These are phyloP conservation scores for Boloria euphrosyne DNA, from an alignment of 2,888 invertebrate genomes.

Conservation along the genomic window DNA sequence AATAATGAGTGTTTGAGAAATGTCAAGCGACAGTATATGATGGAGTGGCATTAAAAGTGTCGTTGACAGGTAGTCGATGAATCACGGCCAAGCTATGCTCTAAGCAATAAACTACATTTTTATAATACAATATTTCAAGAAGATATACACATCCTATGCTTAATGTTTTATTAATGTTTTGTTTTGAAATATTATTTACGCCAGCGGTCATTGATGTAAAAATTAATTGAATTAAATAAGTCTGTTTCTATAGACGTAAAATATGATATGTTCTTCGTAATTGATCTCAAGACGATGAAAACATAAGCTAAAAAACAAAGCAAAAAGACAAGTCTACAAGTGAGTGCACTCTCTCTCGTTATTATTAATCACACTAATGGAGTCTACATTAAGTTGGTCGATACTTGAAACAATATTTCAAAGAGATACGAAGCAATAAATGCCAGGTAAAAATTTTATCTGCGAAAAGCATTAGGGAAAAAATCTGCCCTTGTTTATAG, in stretches of 20 bases:
- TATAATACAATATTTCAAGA: conserved; percentile 28
- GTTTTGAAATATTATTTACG: conserved; percentile 5
- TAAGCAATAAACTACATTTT: conserved; percentile 25
- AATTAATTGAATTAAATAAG: conserved; percentile 5
- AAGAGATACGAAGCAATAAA: conserved; percentile 52
- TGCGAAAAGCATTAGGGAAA: conserved; percentile 35
- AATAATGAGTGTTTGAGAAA: conserved; percentile 68
- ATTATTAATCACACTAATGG: conserved; percentile 55
- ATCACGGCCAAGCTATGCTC: conserved; percentile 51
- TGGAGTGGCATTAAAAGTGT: conserved; percentile 66
- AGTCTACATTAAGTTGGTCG: conserved; percentile 59
- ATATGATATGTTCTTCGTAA: background rate
- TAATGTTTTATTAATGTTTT: conserved; percentile 9
- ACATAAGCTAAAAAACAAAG: conserved; percentile 10
- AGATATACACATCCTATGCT: conserved; percentile 21
- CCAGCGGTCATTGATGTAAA: background rate
- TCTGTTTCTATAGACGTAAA: background rate
- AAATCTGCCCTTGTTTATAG: conserved; percentile 53
- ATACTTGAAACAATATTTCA: conserved; percentile 60
- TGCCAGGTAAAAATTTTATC: conserved; percentile 61
- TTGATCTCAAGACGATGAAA: conserved; percentile 1
- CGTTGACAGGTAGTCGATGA: conserved; percentile 73
- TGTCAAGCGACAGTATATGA: conserved; percentile 67
- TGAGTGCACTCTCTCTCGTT: conserved; percentile 25
- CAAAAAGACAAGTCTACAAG: conserved; percentile 19